A percentile compares a stretch with the other conserved stretches of the same genome.
Evolutionary conservation across 2,797 vertebrate species (phyloP).

Genomic region (Steatocranus sp.): DNA sequence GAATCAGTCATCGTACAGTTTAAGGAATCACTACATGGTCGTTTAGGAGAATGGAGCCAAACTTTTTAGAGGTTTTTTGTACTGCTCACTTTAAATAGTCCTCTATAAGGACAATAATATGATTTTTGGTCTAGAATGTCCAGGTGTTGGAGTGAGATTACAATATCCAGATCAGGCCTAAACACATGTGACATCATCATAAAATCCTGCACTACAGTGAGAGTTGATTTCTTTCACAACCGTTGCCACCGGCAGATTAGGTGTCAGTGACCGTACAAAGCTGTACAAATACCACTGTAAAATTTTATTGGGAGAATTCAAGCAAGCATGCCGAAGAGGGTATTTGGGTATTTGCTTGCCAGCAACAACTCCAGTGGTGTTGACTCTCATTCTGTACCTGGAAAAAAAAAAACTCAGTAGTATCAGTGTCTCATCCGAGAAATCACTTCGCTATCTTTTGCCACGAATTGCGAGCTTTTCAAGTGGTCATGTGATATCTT

Average conservation of each 20-base stretch:
- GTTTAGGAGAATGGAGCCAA: slow-evolving; percentile 20
- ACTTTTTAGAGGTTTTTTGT: slow-evolving; percentile 21
- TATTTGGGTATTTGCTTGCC: slow-evolving; percentile 37
- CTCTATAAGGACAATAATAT: background rate
- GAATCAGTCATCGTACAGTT: background rate
- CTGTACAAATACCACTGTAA: slow-evolving; percentile 55
- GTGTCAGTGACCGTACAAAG: slow-evolving; percentile 66
- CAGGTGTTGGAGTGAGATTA: slow-evolving; percentile 10
- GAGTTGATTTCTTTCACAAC: slow-evolving; percentile 57
- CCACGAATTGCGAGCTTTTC: background rate
- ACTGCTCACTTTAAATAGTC: slow-evolving; percentile 7
- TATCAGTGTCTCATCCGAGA: background rate
- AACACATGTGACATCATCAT: slow-evolving; percentile 49
- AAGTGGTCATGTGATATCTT: background rate
- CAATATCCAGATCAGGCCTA: slow-evolving; percentile 7
- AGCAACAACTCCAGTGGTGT: background rate
- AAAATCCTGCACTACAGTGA: slow-evolving; percentile 37
- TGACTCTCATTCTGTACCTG: background rate
- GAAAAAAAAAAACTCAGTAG: background rate
- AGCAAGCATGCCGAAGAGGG: slow-evolving; percentile 47
- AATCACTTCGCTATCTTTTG: background rate
- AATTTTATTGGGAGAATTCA: slow-evolving; percentile 61
- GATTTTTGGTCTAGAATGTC: background rate
- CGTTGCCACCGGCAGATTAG: slow-evolving; percentile 53
- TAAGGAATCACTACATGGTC: background rate